These are phyloP conservation scores for Nomada ruficornis DNA, from an alignment of 2,888 invertebrate genomes.

Conservation along the genomic window DNA sequence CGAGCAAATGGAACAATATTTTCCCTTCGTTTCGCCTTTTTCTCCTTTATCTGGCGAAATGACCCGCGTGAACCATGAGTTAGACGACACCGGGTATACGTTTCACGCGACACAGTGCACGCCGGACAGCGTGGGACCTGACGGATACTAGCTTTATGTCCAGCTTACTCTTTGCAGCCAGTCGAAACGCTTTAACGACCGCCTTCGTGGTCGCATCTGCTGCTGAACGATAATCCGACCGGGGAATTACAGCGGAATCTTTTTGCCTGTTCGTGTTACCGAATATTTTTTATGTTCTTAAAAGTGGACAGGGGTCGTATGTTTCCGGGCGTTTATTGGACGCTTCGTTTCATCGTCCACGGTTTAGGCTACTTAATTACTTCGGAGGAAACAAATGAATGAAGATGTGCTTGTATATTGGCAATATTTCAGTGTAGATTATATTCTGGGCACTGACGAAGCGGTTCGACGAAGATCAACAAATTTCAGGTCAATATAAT, in stretches of 20 bases:
- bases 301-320: not conserved
- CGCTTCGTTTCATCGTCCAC: not conserved
- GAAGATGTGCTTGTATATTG: not conserved
- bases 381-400: not conserved
- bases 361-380: not conserved
- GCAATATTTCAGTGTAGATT: no score
- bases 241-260: constrained; percentile 42
- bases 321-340: not conserved
- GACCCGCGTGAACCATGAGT: constrained; percentile 70
- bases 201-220: constrained; percentile 34
- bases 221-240: constrained; percentile 34
- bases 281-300: constrained; percentile 17
- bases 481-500: no score
- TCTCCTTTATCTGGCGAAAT: constrained; percentile 53
- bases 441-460: no score
- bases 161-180: constrained; percentile 7
- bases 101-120: constrained; percentile 17
- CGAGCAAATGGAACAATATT: constrained; percentile 64
- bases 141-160: not conserved
- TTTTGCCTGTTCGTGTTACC: constrained; percentile 7
- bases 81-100: constrained; percentile 64
- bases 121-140: constrained; percentile 1
- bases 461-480: no score
- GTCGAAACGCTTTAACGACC: constrained; percentile 39
- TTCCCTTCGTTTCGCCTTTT: constrained; percentile 47